Percentiles rank a stretch among this genome's conserved stretches.
Conservation (phyloP, 2,888 invertebrate genomes). For the Pollenia amentaria region DNA sequence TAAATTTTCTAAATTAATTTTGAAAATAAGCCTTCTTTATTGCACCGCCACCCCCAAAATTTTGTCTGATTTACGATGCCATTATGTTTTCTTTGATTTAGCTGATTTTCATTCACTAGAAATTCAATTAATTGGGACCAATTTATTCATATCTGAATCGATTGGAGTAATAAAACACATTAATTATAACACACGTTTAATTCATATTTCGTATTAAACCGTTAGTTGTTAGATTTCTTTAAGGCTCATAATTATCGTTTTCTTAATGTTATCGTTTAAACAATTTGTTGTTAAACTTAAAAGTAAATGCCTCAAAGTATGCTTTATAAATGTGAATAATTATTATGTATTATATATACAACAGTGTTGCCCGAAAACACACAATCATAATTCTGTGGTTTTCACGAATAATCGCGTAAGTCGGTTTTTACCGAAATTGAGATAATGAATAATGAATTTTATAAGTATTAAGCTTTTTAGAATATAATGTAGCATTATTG, state of each 20-base stretch:
- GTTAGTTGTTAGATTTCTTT: background rate
- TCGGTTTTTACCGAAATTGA: no score
- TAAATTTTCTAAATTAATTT: background rate
- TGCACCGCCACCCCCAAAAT: conserved; percentile 53
- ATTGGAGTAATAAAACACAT: conserved; percentile 77
- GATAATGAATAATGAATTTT: no score
- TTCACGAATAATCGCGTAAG: no score
- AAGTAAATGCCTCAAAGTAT: conserved; percentile 43
- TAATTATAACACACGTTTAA: conserved; percentile 43
- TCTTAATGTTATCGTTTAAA: conserved; percentile 21
- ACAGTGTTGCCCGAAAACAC: no score
- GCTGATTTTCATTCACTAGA: conserved; percentile 68
- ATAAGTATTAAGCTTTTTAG: no score
- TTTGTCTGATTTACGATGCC: background rate
- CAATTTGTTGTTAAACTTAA: background rate
- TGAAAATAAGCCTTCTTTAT: conserved; percentile 55
- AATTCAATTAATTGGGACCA: conserved; percentile 79
- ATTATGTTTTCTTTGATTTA: conserved; percentile 4
- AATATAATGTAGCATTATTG: no score
- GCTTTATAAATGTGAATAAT: conserved; percentile 2
- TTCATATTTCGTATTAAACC: conserved; percentile 25
- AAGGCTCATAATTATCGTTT: conserved; percentile 6
- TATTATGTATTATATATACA: no score
- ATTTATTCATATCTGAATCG: conserved; percentile 80
- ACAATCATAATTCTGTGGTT: no score